Evolutionary conservation across 2,888 invertebrate species (phyloP).

Genomic region (Gastrophysa polygoni): DNA sequence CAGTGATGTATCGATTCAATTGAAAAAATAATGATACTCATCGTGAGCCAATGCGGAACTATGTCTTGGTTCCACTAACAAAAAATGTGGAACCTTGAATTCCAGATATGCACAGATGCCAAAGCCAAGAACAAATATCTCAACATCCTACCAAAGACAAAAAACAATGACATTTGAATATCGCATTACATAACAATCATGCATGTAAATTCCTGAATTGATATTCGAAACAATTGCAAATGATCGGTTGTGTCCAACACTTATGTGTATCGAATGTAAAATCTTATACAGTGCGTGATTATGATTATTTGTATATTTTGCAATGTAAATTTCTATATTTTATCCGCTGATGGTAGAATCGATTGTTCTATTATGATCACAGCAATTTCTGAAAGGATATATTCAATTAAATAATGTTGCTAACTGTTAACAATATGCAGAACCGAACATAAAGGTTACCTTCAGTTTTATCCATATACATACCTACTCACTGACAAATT

Average conservation of each 20-base stretch:
- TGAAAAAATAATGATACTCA: not conserved
- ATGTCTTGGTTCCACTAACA: not conserved
- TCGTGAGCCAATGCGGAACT: not conserved
- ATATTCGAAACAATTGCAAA: not conserved
- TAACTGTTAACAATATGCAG: not conserved
- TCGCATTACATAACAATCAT: constrained; percentile 9
- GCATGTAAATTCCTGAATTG: not conserved
- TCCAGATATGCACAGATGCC: not conserved
- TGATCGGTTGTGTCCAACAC: constrained; percentile 3
- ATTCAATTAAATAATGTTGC: not conserved
- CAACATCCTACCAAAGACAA: not conserved
- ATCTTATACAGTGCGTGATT: not conserved
- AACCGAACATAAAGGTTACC: constrained; percentile 2
- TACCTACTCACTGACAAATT: no score
- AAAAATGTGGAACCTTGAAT: not conserved
- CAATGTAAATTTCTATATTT: not conserved
- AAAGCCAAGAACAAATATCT: not conserved
- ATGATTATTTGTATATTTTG: constrained; percentile 6
- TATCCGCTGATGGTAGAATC: constrained; percentile 1
- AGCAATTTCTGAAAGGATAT: not conserved
- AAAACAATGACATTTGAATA: not conserved
- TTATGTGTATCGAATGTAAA: not conserved
- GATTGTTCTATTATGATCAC: not conserved
- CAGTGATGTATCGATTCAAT: no score
- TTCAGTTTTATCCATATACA: not conserved